Conservation (phyloP, 23 tunicate species). For the Trididemnum nubilum region DNA sequence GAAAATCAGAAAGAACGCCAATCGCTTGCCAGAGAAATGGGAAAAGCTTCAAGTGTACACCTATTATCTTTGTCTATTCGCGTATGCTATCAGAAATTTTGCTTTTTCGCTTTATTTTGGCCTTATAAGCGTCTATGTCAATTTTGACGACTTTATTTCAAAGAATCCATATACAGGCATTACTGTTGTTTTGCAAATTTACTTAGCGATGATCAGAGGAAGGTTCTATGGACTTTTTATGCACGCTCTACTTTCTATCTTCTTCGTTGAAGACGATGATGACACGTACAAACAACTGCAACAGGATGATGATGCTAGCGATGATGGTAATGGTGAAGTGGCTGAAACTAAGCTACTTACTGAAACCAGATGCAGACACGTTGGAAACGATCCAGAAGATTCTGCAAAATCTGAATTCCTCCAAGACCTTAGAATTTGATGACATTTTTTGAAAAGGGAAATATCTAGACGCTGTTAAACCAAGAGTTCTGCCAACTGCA, state of each 20-base stretch:
- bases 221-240: constrained; percentile 46
- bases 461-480: too few relatives aligned
- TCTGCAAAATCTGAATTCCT: too few relatives aligned
- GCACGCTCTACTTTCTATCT: constrained; percentile 25
- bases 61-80: neutral
- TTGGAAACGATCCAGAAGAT: too few relatives aligned
- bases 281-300: too few relatives aligned
- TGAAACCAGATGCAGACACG: too few relatives aligned
- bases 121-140: constrained; percentile 14
- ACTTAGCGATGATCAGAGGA: constrained; percentile 37
- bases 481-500: too few relatives aligned
- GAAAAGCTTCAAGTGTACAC: neutral
- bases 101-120: constrained; percentile 39
- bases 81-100: constrained; percentile 31
- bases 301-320: too few relatives aligned
- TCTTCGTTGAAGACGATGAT: constrained; percentile 30
- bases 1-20: neutral
- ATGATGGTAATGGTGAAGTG: too few relatives aligned
- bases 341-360: too few relatives aligned
- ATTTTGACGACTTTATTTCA: neutral
- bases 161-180: neutral
- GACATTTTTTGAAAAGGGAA: too few relatives aligned
- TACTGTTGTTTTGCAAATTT: constrained; percentile 33
- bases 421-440: too few relatives aligned
- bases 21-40: neutral